phyloP scores from a whole-genome alignment of 2,113 vertebrate genomes.

The Dendrocopos noguchii region DNA sequence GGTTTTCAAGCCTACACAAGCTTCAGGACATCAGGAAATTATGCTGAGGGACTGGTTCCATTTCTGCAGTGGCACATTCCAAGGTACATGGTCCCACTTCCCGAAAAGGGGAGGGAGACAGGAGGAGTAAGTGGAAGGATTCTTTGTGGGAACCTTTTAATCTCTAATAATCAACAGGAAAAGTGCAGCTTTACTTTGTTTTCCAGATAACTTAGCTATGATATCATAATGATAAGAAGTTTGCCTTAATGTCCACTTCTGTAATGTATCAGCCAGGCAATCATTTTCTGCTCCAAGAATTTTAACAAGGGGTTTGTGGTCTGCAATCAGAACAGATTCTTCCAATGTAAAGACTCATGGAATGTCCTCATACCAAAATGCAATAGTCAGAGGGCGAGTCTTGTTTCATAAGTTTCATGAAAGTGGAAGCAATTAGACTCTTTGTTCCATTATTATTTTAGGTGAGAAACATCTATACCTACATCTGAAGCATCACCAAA shows the following conservation, averaged over 20 bases:
- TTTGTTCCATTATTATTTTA: conserved; percentile 59
- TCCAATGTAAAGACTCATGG: conserved; percentile 59
- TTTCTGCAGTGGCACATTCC: background rate
- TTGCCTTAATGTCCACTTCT: conserved; percentile 26
- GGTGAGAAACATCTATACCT: conserved; percentile 37
- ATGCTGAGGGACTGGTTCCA: background rate
- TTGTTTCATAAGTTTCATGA: background rate
- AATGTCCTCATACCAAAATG: conserved; percentile 61
- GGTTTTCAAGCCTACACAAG: background rate
- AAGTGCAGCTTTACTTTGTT: conserved; percentile 22
- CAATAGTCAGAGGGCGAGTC: conserved; percentile 35
- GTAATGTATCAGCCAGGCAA: conserved; percentile 43
- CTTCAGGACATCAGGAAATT: background rate
- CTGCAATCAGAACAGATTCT: conserved; percentile 50
- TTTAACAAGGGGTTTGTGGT: conserved; percentile 53
- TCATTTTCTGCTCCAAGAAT: conserved; percentile 61
- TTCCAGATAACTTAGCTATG: conserved; percentile 54
- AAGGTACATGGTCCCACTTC: background rate
- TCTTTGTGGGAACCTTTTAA: conserved; percentile 1
- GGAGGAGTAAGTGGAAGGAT: background rate
- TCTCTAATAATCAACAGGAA: conserved; percentile 40
- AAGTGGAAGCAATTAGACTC: conserved; percentile 58
- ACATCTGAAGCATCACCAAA: background rate
- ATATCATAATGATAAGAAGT: conserved; percentile 57
- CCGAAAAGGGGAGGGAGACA: background rate